phyloP scores from a whole-genome alignment of 92 coral and sea anemone species.

The Hydrozoanthus gracilis region DNA sequence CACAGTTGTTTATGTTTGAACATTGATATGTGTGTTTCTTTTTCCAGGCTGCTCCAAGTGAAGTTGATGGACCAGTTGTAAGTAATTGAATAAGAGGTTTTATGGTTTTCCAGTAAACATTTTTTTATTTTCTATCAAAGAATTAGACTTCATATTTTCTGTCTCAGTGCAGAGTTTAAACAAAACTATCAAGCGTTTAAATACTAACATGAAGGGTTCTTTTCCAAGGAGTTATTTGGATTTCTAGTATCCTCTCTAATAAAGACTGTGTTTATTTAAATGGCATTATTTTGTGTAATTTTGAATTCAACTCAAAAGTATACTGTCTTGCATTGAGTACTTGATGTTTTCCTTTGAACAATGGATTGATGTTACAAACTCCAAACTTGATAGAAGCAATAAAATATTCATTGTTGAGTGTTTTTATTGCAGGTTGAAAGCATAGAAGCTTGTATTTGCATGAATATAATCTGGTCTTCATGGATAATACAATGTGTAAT shows the following conservation, averaged over 20 bases:
- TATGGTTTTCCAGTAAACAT: neutral
- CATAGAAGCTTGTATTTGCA: neutral
- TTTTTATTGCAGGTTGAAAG: conserved; percentile 24
- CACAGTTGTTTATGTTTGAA: neutral
- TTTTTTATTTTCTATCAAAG: neutral
- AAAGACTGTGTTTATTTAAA: neutral
- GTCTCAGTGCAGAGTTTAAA: neutral
- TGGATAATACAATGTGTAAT: neutral
- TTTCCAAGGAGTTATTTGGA: neutral
- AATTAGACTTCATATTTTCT: neutral
- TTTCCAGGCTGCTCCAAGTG: conserved; percentile 39
- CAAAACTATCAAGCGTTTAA: neutral
- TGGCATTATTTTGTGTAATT: conserved; percentile 1
- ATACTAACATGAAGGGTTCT: neutral
- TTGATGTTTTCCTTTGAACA: neutral
- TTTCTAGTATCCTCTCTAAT: neutral
- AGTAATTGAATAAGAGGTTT: neutral
- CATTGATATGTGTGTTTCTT: conserved; percentile 17
- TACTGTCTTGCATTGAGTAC: neutral
- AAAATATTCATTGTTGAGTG: conserved; percentile 38
- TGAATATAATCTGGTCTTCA: neutral
- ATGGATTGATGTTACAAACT: conserved; percentile 13
- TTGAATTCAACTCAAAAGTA: neutral
- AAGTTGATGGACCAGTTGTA: conserved; percentile 62
- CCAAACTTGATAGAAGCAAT: conserved; percentile 8